Base-by-base conservation (phyloP, 1,140 invertebrate species). In the Brachionus manjavacas region DNA sequence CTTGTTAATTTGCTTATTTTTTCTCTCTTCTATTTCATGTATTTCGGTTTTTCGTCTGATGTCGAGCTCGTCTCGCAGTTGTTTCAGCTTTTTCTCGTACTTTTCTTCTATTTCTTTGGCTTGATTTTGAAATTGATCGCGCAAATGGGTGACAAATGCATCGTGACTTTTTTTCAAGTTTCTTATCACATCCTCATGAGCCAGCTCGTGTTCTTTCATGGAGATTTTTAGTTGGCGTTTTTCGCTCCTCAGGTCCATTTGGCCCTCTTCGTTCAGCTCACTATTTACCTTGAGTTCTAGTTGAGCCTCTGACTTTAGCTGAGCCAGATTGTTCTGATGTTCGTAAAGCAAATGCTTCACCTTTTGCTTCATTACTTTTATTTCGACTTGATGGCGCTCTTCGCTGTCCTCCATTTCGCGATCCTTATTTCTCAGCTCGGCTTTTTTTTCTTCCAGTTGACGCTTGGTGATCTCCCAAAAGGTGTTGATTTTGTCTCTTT, bases 391-490 rank as follows among this genome's bases (percentile, higher is more conserved):
- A 86, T 96, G 95, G 86, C 94, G 92, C 87, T 96, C 94, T 87
- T 93, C 92, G 0, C 93, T 91, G 89, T 95, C 94, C 90, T 96
- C 95, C 85, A 95, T 93, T 85, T 95, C 94, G 86, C 94, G 91
- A 87, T 96, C 94, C 90, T 94, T 95, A 87, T 90, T 90, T 90
- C 92, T 92, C 86, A 93, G 87, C 83, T 91, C 88, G 14, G 94
- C 93, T 88, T 93, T 92, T 28, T 92, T 92, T 90, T 96, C 94
- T 85, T 95, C 93, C 7, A 96, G 88, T 87, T 96, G 94, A 86
- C 93, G 92, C 86, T 94, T 92, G 1, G 94, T 94, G 66, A 95
- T 94, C 88, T 97, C 95, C 95, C 95, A 97, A 89, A 96, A 96
- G 35, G 94, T 95, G 85, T 95, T 92, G 14, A 97, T 92, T 90